Evolutionary conservation across 2,113 vertebrate species (phyloP).

Genomic region (Menura novaehollandiae): DNA sequence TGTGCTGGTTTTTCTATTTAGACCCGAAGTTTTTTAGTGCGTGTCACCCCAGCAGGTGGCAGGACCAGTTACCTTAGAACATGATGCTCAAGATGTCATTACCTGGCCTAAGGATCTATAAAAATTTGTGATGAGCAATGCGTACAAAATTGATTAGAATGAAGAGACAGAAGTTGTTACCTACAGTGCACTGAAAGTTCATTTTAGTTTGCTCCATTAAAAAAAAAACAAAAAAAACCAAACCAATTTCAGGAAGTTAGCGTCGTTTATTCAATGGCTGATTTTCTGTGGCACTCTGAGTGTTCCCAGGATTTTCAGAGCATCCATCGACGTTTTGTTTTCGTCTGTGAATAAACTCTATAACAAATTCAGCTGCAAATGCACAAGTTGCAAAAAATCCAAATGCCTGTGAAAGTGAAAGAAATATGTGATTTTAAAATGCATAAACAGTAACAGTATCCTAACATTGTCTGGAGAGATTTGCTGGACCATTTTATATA

Average conservation of each 20-base stretch:
- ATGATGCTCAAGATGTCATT: neutral
- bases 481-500: neutral
- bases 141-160: neutral
- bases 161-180: neutral
- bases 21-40: neutral
- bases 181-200: neutral
- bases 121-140: neutral
- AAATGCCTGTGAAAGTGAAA: conserved; percentile 73
- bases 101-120: neutral
- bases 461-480: neutral
- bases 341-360: accelerated
- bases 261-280: conserved; percentile 69
- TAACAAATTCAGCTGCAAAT: conserved; percentile 62
- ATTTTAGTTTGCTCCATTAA: neutral
- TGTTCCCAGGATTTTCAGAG: neutral
- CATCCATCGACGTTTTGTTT: neutral
- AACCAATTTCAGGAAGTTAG: neutral
- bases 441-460: neutral
- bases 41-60: neutral
- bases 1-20: no score
- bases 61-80: neutral
- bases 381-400: conserved; percentile 74
- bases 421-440: neutral
- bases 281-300: neutral
- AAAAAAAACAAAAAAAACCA: neutral